These are phyloP conservation scores for Dichetophora obliterata DNA, from an alignment of 2,888 invertebrate genomes.

Conservation along the genomic window DNA sequence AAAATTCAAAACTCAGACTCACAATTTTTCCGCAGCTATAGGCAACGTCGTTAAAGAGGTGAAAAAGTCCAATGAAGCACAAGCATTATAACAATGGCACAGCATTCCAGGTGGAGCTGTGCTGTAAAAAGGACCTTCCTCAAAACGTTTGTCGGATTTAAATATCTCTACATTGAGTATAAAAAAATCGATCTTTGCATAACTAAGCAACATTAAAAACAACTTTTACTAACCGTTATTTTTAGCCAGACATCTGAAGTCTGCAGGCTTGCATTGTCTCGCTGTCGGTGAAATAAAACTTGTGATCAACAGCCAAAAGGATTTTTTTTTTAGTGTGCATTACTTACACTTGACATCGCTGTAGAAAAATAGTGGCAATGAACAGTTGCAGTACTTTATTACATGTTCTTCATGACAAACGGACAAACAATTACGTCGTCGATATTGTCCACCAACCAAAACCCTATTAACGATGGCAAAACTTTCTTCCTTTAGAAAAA, in stretches of 20 bases:
- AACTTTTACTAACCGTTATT: conserved; percentile 56
- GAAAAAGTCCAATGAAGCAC: conserved; percentile 61
- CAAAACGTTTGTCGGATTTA: conserved; percentile 59
- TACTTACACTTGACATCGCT: conserved; percentile 52
- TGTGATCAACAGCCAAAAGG: neutral
- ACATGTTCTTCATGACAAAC: conserved; percentile 64
- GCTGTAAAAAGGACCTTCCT: conserved; percentile 60
- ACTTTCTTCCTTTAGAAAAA: conserved; percentile 46
- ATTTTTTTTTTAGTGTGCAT: neutral
- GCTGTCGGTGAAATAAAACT: conserved; percentile 41
- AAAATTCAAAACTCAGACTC: conserved; percentile 8
- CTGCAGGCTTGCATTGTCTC: conserved; percentile 53
- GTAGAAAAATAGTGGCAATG: conserved; percentile 61
- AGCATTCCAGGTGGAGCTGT: conserved; percentile 62
- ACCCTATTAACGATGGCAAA: conserved; percentile 46
- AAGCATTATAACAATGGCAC: conserved; percentile 64
- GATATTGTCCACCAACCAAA: conserved; percentile 50
- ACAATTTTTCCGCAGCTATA: conserved; percentile 46
- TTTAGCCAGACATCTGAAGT: conserved; percentile 60
- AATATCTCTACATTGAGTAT: conserved; percentile 56
- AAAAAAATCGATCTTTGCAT: neutral
- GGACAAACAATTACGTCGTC: conserved; percentile 60
- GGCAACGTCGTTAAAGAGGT: conserved; percentile 57
- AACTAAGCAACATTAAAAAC: neutral
- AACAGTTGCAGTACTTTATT: conserved; percentile 62